Evolutionary conservation across 2,113 vertebrate genomes (phyloP).

Genomic region (Carassius auratus): DNA sequence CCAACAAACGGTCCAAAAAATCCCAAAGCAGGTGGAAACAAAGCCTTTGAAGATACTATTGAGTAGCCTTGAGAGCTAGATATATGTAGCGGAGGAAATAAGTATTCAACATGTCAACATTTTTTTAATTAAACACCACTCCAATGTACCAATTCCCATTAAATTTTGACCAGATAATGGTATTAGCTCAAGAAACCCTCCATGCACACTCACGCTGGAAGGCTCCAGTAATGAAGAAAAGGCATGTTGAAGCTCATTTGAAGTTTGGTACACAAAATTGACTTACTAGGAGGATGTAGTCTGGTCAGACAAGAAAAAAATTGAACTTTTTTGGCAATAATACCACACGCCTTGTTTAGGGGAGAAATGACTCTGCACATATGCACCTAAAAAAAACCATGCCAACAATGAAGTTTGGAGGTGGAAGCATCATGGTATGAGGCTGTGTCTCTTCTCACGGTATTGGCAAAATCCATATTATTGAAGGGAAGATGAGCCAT

Average conservation of each 20-base stretch:
- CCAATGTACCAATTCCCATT: no score
- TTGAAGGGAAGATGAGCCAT: not conserved
- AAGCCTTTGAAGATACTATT: not conserved
- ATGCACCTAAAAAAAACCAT: no score
- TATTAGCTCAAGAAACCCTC: no score
- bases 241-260: not conserved
- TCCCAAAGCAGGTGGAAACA: not conserved
- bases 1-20: not conserved
- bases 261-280: not conserved
- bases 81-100: no score
- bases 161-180: no score
- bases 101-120: no score
- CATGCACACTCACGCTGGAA: not conserved
- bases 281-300: not conserved
- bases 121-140: no score
- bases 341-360: not conserved
- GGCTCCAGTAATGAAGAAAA: not conserved
- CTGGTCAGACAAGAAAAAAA: not conserved
- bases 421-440: not conserved
- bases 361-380: not conserved
- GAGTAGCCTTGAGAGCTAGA: not conserved
- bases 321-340: not conserved
- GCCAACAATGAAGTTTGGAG: not conserved
- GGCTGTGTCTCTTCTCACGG: not conserved
- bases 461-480: not conserved